phyloP scores from a whole-genome alignment of 2,888 invertebrate genomes.

The Limnephilus lunatus region DNA sequence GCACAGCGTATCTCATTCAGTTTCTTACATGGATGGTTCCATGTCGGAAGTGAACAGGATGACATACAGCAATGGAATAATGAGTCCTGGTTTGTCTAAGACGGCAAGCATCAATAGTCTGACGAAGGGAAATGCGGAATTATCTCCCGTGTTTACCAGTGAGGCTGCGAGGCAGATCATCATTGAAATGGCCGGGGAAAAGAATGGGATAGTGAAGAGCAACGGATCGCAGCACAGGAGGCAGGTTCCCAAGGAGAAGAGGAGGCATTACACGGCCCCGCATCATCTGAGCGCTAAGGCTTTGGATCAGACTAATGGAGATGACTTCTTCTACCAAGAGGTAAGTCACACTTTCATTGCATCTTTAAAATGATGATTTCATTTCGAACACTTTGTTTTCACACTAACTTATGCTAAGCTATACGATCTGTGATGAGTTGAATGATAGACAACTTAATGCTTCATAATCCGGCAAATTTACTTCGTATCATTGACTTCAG shows the following conservation, averaged over 20 bases:
- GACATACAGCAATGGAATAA: constrained; percentile 74
- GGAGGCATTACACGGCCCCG: constrained; percentile 92
- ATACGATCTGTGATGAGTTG: neutral
- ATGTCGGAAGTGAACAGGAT: constrained; percentile 71
- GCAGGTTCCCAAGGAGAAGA: constrained; percentile 88
- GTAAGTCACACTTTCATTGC: constrained; percentile 67
- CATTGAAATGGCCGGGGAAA: constrained; percentile 84
- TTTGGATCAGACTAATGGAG: constrained; percentile 77
- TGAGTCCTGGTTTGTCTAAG: constrained; percentile 70
- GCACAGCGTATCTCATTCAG: constrained; percentile 72
- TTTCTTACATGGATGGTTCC: constrained; percentile 75
- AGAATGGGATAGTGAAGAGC: constrained; percentile 73
- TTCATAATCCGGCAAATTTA: neutral
- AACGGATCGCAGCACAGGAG: constrained; percentile 80
- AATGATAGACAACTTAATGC: neutral
- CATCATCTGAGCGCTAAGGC: constrained; percentile 83
- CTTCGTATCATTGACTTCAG: no score
- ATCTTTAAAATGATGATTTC: constrained; percentile 14
- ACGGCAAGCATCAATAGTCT: constrained; percentile 75
- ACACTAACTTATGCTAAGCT: neutral
- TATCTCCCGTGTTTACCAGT: constrained; percentile 90
- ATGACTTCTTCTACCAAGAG: constrained; percentile 72
- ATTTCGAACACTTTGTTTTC: neutral
- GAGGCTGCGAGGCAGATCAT: constrained; percentile 92
- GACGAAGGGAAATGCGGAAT: constrained; percentile 76